Conservation (phyloP, 2,797 vertebrate genomes). For the Silurus aristotelis region DNA sequence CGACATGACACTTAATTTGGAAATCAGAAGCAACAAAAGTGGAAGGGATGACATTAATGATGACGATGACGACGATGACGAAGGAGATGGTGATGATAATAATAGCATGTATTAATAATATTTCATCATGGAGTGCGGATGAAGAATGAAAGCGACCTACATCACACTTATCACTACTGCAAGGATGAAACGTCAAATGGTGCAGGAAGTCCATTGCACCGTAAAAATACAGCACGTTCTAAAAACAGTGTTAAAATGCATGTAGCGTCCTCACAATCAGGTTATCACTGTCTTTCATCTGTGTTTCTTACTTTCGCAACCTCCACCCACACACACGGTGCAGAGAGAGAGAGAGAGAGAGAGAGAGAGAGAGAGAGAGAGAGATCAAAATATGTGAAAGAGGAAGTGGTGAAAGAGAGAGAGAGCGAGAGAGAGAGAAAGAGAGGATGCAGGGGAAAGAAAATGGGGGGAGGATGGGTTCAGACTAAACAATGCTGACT, state of each 20-base stretch:
- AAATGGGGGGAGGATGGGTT: neutral
- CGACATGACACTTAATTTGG: neutral
- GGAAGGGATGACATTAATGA: neutral
- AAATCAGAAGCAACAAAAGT: neutral
- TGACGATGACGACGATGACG: neutral
- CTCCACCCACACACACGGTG: neutral
- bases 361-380: neutral
- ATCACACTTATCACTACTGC: neutral
- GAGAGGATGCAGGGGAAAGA: slow-evolving; percentile 1
- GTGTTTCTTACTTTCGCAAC: slow-evolving; percentile 7
- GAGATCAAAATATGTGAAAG: slow-evolving; percentile 10
- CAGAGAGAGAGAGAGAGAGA: neutral
- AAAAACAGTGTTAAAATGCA: neutral
- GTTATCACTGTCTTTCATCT: slow-evolving; percentile 20
- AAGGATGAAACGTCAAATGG: neutral
- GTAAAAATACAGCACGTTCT: neutral
- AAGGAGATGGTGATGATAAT: neutral
- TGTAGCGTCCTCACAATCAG: neutral
- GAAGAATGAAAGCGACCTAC: neutral
- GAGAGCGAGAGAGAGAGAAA: slow-evolving; percentile 12
- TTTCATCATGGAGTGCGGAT: neutral
- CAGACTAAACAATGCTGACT: slow-evolving; percentile 26
- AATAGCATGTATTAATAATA: neutral
- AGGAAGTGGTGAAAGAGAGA: neutral
- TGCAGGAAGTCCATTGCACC: neutral